A percentile compares a stretch with the other conserved stretches of the same genome.
Conservation (phyloP, 2,797 vertebrate species). For the Falco rusticolus region DNA sequence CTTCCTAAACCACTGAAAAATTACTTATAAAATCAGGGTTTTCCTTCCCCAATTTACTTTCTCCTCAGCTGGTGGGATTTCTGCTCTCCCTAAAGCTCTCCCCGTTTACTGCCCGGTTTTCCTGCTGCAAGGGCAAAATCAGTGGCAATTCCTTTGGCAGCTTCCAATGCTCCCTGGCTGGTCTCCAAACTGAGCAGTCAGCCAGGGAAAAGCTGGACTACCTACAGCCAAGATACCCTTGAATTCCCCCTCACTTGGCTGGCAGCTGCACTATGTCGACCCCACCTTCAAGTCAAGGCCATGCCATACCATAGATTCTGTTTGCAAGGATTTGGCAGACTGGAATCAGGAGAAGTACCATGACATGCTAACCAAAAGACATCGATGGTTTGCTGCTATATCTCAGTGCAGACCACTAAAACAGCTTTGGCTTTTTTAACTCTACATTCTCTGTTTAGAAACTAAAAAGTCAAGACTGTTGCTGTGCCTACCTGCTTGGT, state of each 20-base stretch:
- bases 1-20: neutral
- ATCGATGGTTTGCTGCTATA: rapidly evolving
- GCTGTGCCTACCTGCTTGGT: neutral
- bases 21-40: rapidly evolving
- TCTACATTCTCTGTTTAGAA: neutral
- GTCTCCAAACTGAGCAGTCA: neutral
- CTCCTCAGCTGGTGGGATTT: rapidly evolving
- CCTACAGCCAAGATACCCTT: neutral
- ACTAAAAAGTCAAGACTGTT: neutral
- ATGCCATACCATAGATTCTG: neutral
- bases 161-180: neutral
- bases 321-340: neutral
- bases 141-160: neutral
- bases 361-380: rapidly evolving
- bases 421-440: neutral
- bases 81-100: neutral
- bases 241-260: neutral
- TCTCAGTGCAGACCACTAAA: neutral
- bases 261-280: rapidly evolving
- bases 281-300: rapidly evolving
- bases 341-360: neutral
- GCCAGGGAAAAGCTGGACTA: neutral
- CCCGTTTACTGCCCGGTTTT: neutral
- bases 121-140: neutral
- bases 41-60: neutral